Conservation (phyloP, 2,888 invertebrate species). For the Tetrapedia diversipes region DNA sequence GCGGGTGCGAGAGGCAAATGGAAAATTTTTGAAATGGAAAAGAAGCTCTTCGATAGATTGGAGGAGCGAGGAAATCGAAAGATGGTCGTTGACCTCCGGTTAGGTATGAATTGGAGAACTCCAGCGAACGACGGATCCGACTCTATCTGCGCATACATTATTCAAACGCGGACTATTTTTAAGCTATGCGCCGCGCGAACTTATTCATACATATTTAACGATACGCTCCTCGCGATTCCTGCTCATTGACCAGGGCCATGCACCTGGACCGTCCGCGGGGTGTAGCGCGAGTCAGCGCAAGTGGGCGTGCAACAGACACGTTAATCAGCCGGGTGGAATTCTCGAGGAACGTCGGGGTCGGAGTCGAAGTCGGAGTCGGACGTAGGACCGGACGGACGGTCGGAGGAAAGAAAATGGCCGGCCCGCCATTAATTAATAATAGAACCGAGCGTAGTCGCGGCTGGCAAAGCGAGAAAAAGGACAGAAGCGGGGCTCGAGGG, state of each 20-base stretch:
- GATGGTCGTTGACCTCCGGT: conserved; percentile 50
- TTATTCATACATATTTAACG: conserved; percentile 32
- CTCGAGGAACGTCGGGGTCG: conserved; percentile 39
- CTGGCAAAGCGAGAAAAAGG: conserved; percentile 60
- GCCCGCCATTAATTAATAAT: conserved; percentile 81
- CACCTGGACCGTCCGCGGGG: conserved; percentile 13
- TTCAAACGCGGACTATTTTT: conserved; percentile 10
- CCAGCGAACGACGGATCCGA: conserved; percentile 6
- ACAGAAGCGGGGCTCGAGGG: conserved; percentile 41
- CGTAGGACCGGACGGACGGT: conserved; percentile 47
- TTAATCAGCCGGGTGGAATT: conserved; percentile 65
- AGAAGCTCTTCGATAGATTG: conserved; percentile 40
- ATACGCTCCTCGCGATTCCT: background rate
- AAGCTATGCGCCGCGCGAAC: background rate
- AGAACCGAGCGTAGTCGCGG: conserved; percentile 74
- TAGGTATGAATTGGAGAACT: conserved; percentile 33
- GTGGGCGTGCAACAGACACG: conserved; percentile 61
- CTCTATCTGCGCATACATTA: conserved; percentile 22
- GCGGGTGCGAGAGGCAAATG: background rate
- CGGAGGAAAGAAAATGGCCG: conserved; percentile 79
- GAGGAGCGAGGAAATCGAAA: conserved; percentile 30
- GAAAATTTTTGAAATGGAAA: conserved; percentile 38
- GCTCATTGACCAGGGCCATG: conserved; percentile 33
- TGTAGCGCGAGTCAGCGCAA: conserved; percentile 13
- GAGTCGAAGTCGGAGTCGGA: conserved; percentile 46